Evolutionary conservation across 1,140 invertebrate species (phyloP).

Genomic region (Proales similis): DNA sequence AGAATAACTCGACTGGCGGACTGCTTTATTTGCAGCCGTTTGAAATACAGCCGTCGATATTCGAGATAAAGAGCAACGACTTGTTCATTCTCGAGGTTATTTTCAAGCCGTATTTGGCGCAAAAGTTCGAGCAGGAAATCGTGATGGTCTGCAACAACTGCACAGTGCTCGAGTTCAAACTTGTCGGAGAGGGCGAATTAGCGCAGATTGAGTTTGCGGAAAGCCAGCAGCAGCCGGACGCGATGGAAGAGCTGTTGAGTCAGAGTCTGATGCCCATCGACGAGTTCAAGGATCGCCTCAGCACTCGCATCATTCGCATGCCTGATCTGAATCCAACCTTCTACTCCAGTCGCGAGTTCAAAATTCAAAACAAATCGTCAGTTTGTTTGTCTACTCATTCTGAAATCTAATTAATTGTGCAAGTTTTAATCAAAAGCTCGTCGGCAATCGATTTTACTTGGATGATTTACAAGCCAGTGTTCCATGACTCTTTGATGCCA

Average conservation of each 20-base stretch:
- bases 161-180: constrained; percentile 46
- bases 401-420: neutral
- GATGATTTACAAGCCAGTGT: constrained; percentile 22
- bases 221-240: too few species aligned
- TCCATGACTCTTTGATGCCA: neutral
- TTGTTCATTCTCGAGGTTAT: constrained; percentile 46
- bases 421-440: neutral
- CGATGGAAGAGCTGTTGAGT: neutral
- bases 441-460: constrained; percentile 36
- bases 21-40: constrained; percentile 45
- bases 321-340: constrained; percentile 8
- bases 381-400: too few species aligned
- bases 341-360: constrained; percentile 5
- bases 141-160: constrained; percentile 53
- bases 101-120: constrained; percentile 44
- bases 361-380: constrained; percentile 27
- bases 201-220: constrained; percentile 25
- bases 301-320: constrained; percentile 11
- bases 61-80: constrained; percentile 46
- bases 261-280: constrained; percentile 4
- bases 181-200: constrained; percentile 44
- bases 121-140: constrained; percentile 43
- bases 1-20: constrained; percentile 28
- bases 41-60: constrained; percentile 47
- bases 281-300: constrained; percentile 21